Evolutionary conservation across 2,888 invertebrate species (phyloP), one percentile per base, ranked within the genome.

Genomic region (Leptinotarsa tumamoca): DNA sequence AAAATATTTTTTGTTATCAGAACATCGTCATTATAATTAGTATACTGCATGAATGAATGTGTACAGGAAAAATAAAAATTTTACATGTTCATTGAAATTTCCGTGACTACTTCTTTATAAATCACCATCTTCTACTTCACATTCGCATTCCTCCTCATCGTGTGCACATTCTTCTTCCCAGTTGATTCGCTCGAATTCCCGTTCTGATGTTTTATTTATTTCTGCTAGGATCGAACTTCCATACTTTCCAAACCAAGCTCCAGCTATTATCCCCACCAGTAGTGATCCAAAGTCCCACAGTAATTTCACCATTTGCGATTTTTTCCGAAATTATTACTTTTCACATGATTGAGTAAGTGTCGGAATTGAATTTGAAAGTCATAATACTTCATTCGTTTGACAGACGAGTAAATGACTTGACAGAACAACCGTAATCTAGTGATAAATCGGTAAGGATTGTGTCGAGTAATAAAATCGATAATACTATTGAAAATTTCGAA

Each of bases 231-330:
- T 69, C 27, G 67, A 54, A 73, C 73, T 75, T 21, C 82, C 80
- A 68, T 81, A 82, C 79, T 75, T 81, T 58, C 82, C 83, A 21
- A 77, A 67, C 43, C 79, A 75, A 2, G 76, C 71, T 10, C 83
- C 82, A 7, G 79, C 74, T 15, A 79, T 67, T 23, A 81, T 66
- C 1, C 83, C 84, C 14, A 80, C 43, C 17, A 81, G 21, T 68
- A 83, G 74, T 27, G 74, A 74, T 61, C 80, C 82, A 50, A 82
- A 4, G 68, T 83, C 80, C 61, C 73, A 74, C 73, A 82, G 54
- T 51, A 82, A 78, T 80, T 82, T 83, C 75, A 79, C 82, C 83
- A 83, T 83, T 75, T 61, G 67, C 4, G 21, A 71, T 58, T 50
- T 67, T 33, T 56, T 43, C 58, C 18, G 54, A 70, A 58, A 54